Evolutionary conservation across 64 coral and sea anemone species (phyloP), one percentile per base, ranked within the genome.

Genomic region (Pachyseris speciosa): DNA sequence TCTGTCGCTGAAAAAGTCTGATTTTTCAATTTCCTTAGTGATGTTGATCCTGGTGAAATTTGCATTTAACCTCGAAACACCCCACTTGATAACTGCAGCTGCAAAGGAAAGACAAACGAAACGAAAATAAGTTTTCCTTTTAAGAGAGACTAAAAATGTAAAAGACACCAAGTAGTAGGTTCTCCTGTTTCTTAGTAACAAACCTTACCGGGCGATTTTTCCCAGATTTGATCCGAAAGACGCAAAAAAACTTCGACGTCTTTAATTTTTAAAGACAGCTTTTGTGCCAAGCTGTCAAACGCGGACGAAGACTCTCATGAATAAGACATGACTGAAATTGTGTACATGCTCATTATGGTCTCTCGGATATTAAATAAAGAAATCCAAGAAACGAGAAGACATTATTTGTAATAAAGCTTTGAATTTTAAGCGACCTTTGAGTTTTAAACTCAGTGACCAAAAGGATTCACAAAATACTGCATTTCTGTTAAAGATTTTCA

Each of bases 181-280:
- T 7, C 5, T 39, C 16, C 19, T n/a, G 6, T 1, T 22, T 25
- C 4, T 26, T 39, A 38, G 17, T 9, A 24, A 80, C 17, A 60
- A 80, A 60, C 31, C 51, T 61, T 61, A 34, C 6, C 20, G 34
- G 2, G 2, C 36, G 30, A 60, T 24, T 19, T 57, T 39, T 26
- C 22, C 5, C 9, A 60, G 19, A 24, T 60, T 60, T 34, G 9
- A n/a, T 38, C 52, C 10, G 77, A 17, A 61, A 37, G 33, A 59
- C 53, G 53, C 77, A 80, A 80, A 80, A 71, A 80, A 80, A 8
- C 51, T 80, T 80, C 34, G 33, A 80, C 22, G 20, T 80, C 36
- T 32, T 60, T 80, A 80, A 80, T 80, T 59, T 60, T 80, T 80
- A 80, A 80, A 61, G 51, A 80, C 43, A 38, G 53, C 33, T 80